Percentiles rank a stretch among this genome's conserved stretches.
Evolutionary conservation across 92 coral and sea anemone genomes (phyloP).

Genomic region (Zoanthus sansibaricus): DNA sequence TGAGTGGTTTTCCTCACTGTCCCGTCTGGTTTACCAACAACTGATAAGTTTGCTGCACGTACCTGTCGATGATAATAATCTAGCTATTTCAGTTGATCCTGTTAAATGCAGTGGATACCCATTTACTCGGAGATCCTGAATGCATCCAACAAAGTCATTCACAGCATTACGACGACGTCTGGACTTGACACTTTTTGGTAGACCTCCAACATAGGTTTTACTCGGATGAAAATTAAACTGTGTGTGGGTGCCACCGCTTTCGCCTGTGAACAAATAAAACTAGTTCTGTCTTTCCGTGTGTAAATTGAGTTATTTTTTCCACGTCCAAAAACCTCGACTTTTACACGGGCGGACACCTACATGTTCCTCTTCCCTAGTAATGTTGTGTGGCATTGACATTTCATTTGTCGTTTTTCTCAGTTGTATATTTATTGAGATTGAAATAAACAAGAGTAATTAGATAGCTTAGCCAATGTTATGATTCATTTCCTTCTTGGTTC

Average conservation of each 20-base stretch:
- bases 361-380: too few relatives aligned
- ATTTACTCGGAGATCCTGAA: constrained; percentile 85
- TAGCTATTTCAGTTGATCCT: constrained; percentile 63
- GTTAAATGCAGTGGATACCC: constrained; percentile 68
- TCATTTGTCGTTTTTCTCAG: too few relatives aligned
- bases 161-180: constrained; percentile 54
- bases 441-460: too few relatives aligned
- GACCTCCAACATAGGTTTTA: constrained; percentile 80
- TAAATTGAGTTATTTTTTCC: too few relatives aligned
- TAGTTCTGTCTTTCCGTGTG: too few relatives aligned
- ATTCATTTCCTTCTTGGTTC: too few relatives aligned
- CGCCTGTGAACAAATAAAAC: constrained; percentile 32
- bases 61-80: constrained; percentile 68
- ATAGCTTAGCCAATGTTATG: too few relatives aligned
- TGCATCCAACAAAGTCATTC: constrained; percentile 86
- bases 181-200: constrained; percentile 47
- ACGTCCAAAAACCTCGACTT: too few relatives aligned
- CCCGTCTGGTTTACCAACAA: not conserved
- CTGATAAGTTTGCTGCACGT: not conserved
- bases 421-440: too few relatives aligned
- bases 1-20: too few relatives aligned
- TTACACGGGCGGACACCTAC: too few relatives aligned
- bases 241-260: constrained; percentile 53
- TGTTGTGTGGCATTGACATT: too few relatives aligned
- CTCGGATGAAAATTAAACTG: constrained; percentile 73